Base-by-base conservation (phyloP, 2,888 invertebrate genomes). In the Gandaritis pyraliata region DNA sequence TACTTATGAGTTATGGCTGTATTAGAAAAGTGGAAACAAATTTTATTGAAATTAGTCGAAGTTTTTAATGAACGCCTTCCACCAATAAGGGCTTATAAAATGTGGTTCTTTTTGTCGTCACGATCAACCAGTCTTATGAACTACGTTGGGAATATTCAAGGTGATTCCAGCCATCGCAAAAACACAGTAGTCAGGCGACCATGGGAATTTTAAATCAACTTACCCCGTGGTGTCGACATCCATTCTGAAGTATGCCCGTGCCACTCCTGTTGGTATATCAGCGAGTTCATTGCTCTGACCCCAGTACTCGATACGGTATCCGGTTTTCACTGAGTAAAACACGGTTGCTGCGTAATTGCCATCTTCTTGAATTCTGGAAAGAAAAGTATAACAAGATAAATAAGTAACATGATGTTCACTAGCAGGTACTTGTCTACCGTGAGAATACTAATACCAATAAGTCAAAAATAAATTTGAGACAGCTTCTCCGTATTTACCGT, bases 271-370 rank as follows among this genome's bases (percentile, higher is more conserved):
- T 50, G 94, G 94, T 75, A 96, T 91, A 70, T 93, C 90, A 6
- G 90, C 86, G 65, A 96, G 90, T 81, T 95, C 94, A 77, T 95
- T 96, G 77, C 95, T 95, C 84, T 96, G 96, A 61, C 96, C 96
- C 95, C 95, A 96, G 84, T 94, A 96, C 81, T 96, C 95, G 64
- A 96, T 94, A 56, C 94, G 93, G 78, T 95, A 95, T 71, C 95
- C 95, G 56, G 94, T 93, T 81, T 94, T 94, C 75, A 94, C 93
- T 47, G 94, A 94, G 93, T 95, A 95, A 80, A 93, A 94, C 50
- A 95, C 95, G 33, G 95, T 95, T 61, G 96, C 96, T 41, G 95
- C 92, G 72, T 94, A 95, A 69, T 93, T 95, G 55, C 95, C 96
- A 90, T 96, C 95, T 79, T 95, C 94, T 80, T 95, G 93, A 64